A percentile compares a stretch with the other conserved stretches of the same genome.
Evolutionary conservation across 2,888 invertebrate species (phyloP).

Genomic region (Agrochola lota): DNA sequence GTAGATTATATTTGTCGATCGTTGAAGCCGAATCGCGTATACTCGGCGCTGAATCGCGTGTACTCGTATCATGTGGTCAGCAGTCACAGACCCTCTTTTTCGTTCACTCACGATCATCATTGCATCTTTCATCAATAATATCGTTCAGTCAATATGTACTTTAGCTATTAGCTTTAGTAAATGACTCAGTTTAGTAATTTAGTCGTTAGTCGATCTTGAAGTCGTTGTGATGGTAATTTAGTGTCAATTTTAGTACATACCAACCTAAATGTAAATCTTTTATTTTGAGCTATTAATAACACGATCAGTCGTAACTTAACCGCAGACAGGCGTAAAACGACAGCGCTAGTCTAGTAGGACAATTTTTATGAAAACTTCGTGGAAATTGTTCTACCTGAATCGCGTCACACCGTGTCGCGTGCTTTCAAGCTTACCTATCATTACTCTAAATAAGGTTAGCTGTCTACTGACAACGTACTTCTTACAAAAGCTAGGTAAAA

Average conservation of each 20-base stretch:
- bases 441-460: neutral
- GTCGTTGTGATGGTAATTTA: slow-evolving; percentile 36
- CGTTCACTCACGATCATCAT: neutral
- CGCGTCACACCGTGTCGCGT: too few relatives aligned
- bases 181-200: slow-evolving; percentile 19
- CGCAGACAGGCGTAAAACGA: too few relatives aligned
- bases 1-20: neutral
- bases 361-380: too few relatives aligned
- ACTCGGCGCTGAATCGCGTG: neutral
- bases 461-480: neutral
- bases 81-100: neutral
- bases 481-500: too few relatives aligned
- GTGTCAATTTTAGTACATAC: neutral
- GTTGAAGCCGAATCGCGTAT: neutral
- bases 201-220: slow-evolving; percentile 41
- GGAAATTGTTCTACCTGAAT: too few relatives aligned
- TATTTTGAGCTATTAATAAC: neutral
- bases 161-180: slow-evolving; percentile 26
- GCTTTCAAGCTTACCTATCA: too few relatives aligned
- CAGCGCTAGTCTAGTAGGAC: too few relatives aligned
- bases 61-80: neutral
- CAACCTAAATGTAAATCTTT: neutral
- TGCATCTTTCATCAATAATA: neutral
- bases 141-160: slow-evolving; percentile 30
- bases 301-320: too few relatives aligned